phyloP scores from a whole-genome alignment of 2,888 invertebrate species.

The Lumbricus terrestris region DNA sequence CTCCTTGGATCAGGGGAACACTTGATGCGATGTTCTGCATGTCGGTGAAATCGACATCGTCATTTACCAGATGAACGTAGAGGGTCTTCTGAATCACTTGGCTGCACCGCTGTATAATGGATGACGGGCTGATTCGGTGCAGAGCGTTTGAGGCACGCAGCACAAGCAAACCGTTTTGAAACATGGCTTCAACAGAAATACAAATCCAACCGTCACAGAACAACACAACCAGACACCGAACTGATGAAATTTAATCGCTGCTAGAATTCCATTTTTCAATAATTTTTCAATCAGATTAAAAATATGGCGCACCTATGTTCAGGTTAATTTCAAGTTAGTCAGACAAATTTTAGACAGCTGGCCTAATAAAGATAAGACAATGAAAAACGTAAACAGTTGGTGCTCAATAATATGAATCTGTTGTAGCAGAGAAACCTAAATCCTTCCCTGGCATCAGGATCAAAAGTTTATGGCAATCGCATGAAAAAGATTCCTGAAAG shows the following conservation, averaged over 20 bases:
- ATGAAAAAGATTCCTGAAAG: neutral
- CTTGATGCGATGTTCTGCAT: neutral
- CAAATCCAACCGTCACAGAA: neutral
- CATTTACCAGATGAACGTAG: constrained; percentile 37
- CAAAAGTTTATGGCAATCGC: neutral
- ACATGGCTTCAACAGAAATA: constrained; percentile 34
- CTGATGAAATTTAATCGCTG: neutral
- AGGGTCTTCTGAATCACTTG: constrained; percentile 30
- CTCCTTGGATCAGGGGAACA: constrained; percentile 20
- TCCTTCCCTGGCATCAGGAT: neutral
- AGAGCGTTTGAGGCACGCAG: constrained; percentile 34
- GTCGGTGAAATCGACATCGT: neutral
- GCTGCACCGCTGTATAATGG: constrained; percentile 29
- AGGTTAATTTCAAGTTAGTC: neutral
- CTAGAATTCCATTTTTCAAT: neutral
- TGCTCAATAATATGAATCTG: neutral
- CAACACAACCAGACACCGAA: neutral
- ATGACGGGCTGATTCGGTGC: constrained; percentile 10
- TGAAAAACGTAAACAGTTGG: neutral
- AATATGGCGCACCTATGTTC: neutral
- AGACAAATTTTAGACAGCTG: neutral
- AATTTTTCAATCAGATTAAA: neutral
- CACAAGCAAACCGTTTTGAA: constrained; percentile 35
- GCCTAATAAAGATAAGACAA: neutral
- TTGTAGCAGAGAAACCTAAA: neutral